Evolutionary conservation across 2,113 vertebrate genomes (phyloP).

Genomic region (Penelope pileata): DNA sequence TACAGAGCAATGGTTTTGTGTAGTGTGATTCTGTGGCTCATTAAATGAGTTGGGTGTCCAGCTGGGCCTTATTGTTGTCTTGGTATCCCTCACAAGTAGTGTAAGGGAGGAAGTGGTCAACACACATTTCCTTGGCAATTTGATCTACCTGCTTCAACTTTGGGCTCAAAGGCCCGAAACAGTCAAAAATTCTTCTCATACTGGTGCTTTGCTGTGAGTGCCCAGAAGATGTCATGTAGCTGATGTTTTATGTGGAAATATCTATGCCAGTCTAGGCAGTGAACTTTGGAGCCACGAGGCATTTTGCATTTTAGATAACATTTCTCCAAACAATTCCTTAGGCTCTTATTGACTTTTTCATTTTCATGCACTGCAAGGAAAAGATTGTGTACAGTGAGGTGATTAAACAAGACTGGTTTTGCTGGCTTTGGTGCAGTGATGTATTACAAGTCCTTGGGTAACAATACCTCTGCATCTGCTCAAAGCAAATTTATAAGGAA

Average conservation of each 20-base stretch:
- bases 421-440: not conserved
- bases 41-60: not conserved
- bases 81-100: not conserved
- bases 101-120: not conserved
- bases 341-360: not conserved
- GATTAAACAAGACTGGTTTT: not conserved
- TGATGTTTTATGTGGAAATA: not conserved
- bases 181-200: not conserved
- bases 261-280: not conserved
- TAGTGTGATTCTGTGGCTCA: not conserved
- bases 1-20: not conserved
- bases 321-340: not conserved
- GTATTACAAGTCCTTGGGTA: too few species aligned
- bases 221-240: not conserved
- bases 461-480: too few species aligned
- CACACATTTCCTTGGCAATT: not conserved
- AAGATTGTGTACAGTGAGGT: not conserved
- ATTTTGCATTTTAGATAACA: not conserved
- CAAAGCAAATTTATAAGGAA: too few species aligned
- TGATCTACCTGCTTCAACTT: not conserved
- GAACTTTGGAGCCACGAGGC: not conserved
- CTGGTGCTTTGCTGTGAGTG: not conserved
- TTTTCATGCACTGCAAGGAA: not conserved
- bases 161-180: not conserved
- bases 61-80: not conserved